Evolutionary conservation across 2,797 vertebrate species (phyloP).

Genomic region (Lepidocolaptes lacrymiger): DNA sequence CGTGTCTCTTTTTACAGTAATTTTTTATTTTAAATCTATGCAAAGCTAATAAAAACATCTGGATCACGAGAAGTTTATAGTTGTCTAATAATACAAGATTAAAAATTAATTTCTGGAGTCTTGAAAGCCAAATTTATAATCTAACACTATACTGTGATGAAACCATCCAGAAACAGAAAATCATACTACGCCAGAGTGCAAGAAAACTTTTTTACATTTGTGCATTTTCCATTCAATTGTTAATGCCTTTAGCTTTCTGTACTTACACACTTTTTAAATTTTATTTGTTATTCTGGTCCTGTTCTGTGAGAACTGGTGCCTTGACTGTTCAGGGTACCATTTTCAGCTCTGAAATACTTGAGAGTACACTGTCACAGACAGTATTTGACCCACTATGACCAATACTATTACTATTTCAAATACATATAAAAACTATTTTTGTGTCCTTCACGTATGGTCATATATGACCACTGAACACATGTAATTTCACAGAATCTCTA

Average conservation of each 20-base stretch:
- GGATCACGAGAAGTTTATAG: neutral
- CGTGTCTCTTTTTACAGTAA: neutral
- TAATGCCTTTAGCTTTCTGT: neutral
- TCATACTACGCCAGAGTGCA: accelerated
- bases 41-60: neutral
- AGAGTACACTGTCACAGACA: neutral
- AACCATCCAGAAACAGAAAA: neutral
- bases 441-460: neutral
- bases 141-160: neutral
- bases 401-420: neutral
- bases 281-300: constrained; percentile 7
- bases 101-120: neutral
- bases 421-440: neutral
- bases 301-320: neutral
- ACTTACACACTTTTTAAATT: neutral
- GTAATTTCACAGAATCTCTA: neutral
- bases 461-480: neutral
- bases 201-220: neutral
- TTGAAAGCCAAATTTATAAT: neutral
- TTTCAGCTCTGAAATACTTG: constrained; percentile 24
- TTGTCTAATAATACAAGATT: neutral
- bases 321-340: neutral
- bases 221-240: neutral
- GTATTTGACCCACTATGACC: neutral
- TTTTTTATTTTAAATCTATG: neutral